phyloP scores from a whole-genome alignment of 2,888 invertebrate species.

The Euproctis similis region DNA sequence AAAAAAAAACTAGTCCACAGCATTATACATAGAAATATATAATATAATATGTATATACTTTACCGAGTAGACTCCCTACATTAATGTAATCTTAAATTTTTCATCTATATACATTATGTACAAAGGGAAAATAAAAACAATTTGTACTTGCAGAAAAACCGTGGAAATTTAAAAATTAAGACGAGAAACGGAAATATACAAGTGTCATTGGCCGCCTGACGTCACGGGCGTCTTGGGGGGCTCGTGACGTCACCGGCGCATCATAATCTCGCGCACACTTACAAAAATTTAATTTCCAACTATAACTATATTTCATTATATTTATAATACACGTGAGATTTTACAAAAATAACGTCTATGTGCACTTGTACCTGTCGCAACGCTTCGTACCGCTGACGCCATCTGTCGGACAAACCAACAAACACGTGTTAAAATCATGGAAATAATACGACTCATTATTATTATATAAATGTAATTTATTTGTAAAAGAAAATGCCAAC shows the following conservation, averaged over 20 bases:
- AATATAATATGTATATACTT: no score
- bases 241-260: slow-evolving; percentile 22
- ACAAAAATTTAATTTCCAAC: slow-evolving; percentile 30
- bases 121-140: slow-evolving; percentile 74
- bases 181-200: slow-evolving; percentile 63
- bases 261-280: slow-evolving; percentile 27
- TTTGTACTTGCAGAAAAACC: slow-evolving; percentile 76
- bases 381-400: slow-evolving; percentile 37
- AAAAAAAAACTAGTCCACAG: slow-evolving; percentile 53
- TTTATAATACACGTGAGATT: slow-evolving; percentile 56
- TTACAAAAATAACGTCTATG: slow-evolving; percentile 50
- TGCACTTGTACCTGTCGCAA: slow-evolving; percentile 51
- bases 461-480: slow-evolving; percentile 12
- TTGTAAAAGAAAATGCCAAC: slow-evolving; percentile 18
- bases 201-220: slow-evolving; percentile 6
- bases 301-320: slow-evolving; percentile 26
- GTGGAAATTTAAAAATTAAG: slow-evolving; percentile 51
- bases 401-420: slow-evolving; percentile 41
- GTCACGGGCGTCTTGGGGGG: no score
- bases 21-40: slow-evolving; percentile 61
- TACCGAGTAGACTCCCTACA: slow-evolving; percentile 49
- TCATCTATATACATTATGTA: slow-evolving; percentile 76
- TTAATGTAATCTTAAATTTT: slow-evolving; percentile 44
- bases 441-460: slow-evolving; percentile 17
- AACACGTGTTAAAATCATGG: slow-evolving; percentile 10